Percentiles rank a stretch among this genome's conserved stretches.
Evolutionary conservation across 2,888 invertebrate genomes (phyloP).

Genomic region (Drosophila silvestris): DNA sequence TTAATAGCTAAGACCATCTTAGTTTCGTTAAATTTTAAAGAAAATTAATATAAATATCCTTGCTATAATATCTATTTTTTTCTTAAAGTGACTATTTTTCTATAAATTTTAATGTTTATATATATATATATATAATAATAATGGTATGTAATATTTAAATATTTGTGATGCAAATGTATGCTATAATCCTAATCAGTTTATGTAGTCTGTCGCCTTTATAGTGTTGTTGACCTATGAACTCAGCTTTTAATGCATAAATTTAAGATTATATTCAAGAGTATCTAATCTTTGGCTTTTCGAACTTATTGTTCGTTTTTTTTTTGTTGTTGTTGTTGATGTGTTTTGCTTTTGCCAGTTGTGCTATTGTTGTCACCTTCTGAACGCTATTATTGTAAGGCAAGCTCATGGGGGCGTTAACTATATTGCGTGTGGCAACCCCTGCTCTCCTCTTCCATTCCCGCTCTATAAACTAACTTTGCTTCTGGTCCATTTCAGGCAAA

Average conservation of each 20-base stretch:
- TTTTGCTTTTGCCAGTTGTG: constrained; percentile 50
- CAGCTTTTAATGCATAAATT: neutral
- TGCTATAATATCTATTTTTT: neutral
- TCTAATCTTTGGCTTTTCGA: constrained; percentile 41
- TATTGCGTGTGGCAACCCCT: constrained; percentile 5
- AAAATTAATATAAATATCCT: neutral
- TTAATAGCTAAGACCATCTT: no score
- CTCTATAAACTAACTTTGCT: constrained; percentile 50
- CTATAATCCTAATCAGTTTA: neutral
- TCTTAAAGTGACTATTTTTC: neutral
- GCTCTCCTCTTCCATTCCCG: neutral
- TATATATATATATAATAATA: neutral
- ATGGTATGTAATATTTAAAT: neutral
- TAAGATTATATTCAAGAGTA: constrained; percentile 24
- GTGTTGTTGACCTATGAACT: neutral
- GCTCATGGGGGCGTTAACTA: constrained; percentile 41
- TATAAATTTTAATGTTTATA: neutral
- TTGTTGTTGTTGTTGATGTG: constrained; percentile 25
- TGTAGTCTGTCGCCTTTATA: neutral
- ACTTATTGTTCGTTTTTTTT: constrained; percentile 1
- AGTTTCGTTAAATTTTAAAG: neutral
- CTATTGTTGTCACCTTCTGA: constrained; percentile 58
- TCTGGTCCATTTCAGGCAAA: constrained; percentile 50
- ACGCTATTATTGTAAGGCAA: constrained; percentile 33
- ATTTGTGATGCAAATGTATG: neutral